Evolutionary conservation across 2,888 invertebrate species (phyloP).

Genomic region (Lissonota sp.): DNA sequence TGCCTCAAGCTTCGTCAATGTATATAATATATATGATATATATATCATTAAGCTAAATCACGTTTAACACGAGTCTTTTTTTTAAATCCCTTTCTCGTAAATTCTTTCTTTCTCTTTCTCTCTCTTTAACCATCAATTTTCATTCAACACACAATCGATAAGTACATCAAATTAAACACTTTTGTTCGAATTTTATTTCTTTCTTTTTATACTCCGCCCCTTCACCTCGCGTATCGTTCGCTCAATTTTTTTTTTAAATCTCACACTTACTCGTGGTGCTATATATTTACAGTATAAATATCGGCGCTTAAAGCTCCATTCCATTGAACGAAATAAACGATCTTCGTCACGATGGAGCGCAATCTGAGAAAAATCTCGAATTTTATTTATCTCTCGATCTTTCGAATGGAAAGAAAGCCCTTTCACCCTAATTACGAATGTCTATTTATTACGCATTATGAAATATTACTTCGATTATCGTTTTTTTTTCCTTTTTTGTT

Average conservation of each 20-base stretch:
- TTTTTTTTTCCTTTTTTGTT: constrained; percentile 35
- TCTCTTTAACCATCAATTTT: constrained; percentile 24
- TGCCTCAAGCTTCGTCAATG: too few relatives aligned
- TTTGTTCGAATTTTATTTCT: constrained; percentile 34
- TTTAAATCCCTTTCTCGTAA: neutral
- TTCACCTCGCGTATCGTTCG: constrained; percentile 10
- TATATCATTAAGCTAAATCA: constrained; percentile 46
- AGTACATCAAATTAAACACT: constrained; percentile 54
- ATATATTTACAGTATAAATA: constrained; percentile 65
- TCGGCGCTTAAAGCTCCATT: constrained; percentile 49
- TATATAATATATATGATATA: too few relatives aligned
- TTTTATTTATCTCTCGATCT: constrained; percentile 20
- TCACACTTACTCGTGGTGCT: constrained; percentile 53
- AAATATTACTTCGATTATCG: constrained; percentile 62
- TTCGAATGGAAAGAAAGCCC: constrained; percentile 52
- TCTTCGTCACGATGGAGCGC: constrained; percentile 17
- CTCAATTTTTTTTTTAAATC: neutral
- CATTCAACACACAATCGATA: constrained; percentile 40
- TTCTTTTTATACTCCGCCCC: neutral
- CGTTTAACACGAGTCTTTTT: constrained; percentile 31
- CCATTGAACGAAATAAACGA: constrained; percentile 41
- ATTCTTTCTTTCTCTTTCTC: constrained; percentile 7
- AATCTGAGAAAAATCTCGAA: neutral
- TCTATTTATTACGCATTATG: constrained; percentile 55
- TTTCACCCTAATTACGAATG: constrained; percentile 56